Evolutionary conservation across 2,797 vertebrate species (phyloP), one percentile per base, ranked within the genome.

Genomic region (Serranus cabrilla): DNA sequence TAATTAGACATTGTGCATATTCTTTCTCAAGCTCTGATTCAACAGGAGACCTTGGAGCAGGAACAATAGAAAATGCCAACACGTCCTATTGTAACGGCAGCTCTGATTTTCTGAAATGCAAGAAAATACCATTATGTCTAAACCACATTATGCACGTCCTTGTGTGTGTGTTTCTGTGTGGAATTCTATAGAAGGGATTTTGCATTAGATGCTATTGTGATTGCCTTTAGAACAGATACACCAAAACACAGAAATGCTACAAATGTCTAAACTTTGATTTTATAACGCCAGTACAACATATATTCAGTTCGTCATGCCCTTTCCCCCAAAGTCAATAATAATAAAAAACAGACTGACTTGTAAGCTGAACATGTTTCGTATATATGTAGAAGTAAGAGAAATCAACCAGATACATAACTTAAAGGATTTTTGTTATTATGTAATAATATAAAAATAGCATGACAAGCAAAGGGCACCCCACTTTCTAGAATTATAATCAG

Each of bases 1-100:
- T 91, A 89, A 91, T 91, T 74, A 91, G 77, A 79, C 72, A 84
- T 68, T 87, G 78, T 88, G 61, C 42, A 60, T 64, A 81, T 87
- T 85, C 69, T 78, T 80, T 81, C 69, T 68, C n/a, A 37, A 65
- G 59, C 71, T 76, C 74, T 77, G 69, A 83, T 86, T 88, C 81
- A 81, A 77, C 78, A 61, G 60, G 58, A 83, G 45, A 82, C 77
- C 65, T 60, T 70, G 55, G 61, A 78, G 76, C 40, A 64, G 40
- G 51, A 74, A 89, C 80, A 86, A 86, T 67, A 51, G 61, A 74
- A 81, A 77, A 82, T 80, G 83, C 47, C 82, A 80, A 54, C 65
- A 63, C 54, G 45, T 74, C 57, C 57, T 14, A 51, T 46, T 46
- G 21, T 46, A 78, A 63, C 18, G 61, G 23, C 54, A 52, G 66